A percentile compares a stretch with the other conserved stretches of the same genome.
These are phyloP conservation scores for Hofmannophila pseudospretella DNA, from an alignment of 2,888 invertebrate species.

Conservation along the genomic window DNA sequence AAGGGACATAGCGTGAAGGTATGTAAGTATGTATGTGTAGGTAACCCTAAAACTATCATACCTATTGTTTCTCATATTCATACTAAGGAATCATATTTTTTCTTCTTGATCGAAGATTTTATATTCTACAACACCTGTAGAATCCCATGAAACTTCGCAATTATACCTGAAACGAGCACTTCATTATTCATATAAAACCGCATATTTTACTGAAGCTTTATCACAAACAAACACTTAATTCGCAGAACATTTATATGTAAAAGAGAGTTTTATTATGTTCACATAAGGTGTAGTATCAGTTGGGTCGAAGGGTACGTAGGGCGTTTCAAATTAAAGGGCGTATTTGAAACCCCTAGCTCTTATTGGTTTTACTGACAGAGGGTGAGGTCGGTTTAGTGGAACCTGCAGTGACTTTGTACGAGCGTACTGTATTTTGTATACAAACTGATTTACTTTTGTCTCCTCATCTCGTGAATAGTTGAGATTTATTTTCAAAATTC, in stretches of 20 bases:
- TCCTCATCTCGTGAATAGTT: too few relatives aligned
- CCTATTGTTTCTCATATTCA: too few relatives aligned
- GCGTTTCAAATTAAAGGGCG: conserved; percentile 47
- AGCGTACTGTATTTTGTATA: conserved; percentile 32
- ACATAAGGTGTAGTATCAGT: conserved; percentile 28
- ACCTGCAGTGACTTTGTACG: conserved; percentile 54
- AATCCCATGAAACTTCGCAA: too few relatives aligned
- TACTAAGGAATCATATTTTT: too few relatives aligned
- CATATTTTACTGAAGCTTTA: conserved; percentile 48
- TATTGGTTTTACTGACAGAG: conserved; percentile 69
- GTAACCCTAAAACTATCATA: too few relatives aligned
- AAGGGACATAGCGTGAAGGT: too few relatives aligned
- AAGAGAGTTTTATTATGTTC: conserved; percentile 12
- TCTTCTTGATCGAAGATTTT: too few relatives aligned
- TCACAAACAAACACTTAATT: conserved; percentile 44
- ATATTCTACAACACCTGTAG: too few relatives aligned
- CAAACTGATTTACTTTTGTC: too few relatives aligned
- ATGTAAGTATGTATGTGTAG: too few relatives aligned
- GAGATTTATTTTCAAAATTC: too few relatives aligned
- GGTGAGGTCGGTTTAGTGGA: conserved; percentile 51
- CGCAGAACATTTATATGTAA: conserved; percentile 19
- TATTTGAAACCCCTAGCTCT: conserved; percentile 61
- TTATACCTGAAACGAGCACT: neutral
- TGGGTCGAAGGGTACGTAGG: conserved; percentile 34
- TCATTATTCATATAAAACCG: conserved; percentile 20